These are phyloP conservation scores for Dendropsophus ebraccatus DNA, from an alignment of 2,113 vertebrate genomes.

Conservation along the genomic window DNA sequence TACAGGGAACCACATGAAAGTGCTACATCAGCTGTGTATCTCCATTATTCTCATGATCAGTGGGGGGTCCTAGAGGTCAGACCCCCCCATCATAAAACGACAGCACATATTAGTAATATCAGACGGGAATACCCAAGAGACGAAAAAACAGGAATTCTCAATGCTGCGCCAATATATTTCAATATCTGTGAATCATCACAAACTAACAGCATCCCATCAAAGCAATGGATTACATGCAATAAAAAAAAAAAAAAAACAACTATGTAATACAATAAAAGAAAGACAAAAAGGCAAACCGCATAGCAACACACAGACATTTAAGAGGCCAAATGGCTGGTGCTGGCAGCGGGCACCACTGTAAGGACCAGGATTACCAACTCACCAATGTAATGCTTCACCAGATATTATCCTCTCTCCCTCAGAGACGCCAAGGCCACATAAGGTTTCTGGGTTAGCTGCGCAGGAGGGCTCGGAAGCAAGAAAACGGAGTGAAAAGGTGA, in stretches of 20 bases:
- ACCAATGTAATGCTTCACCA: background rate
- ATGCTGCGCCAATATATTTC: background rate
- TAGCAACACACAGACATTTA: background rate
- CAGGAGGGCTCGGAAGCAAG: background rate
- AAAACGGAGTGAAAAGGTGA: conserved; percentile 19
- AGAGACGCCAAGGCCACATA: background rate
- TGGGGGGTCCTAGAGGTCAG: background rate
- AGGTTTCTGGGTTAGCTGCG: background rate
- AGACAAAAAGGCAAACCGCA: background rate
- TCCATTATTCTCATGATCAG: too few relatives aligned
- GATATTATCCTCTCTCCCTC: background rate
- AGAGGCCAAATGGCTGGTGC: background rate
- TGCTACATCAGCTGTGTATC: too few relatives aligned
- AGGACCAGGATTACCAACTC: background rate
- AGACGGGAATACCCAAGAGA: too few relatives aligned
- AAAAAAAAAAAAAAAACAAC: background rate
- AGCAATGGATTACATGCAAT: background rate
- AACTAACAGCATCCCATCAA: background rate
- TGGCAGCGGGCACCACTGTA: background rate
- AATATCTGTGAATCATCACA: background rate
- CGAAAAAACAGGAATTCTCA: background rate
- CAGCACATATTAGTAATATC: too few relatives aligned
- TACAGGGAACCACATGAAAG: too few relatives aligned
- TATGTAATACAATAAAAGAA: background rate
- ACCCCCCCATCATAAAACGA: too few relatives aligned